Percentiles rank a stretch among this genome's conserved stretches.
These are phyloP conservation scores for Sinohyriopsis cumingii DNA, from an alignment of 2,888 invertebrate species.

Conservation along the genomic window DNA sequence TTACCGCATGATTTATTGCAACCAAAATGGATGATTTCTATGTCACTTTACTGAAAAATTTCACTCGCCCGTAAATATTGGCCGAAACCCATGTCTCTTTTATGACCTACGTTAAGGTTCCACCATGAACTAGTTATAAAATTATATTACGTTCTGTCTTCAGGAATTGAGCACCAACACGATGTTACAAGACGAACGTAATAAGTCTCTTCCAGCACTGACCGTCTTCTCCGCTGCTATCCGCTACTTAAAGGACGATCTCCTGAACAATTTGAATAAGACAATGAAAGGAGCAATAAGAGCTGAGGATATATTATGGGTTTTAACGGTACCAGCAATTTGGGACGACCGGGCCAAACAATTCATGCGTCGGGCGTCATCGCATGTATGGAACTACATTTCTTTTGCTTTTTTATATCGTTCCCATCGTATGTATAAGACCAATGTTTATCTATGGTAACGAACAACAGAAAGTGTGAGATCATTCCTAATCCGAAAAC, in stretches of 20 bases:
- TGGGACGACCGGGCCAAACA: slow-evolving; percentile 20
- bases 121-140: no score
- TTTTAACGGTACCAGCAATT: slow-evolving; percentile 17
- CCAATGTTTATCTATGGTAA: background rate
- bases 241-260: slow-evolving; percentile 13
- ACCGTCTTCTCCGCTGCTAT: slow-evolving; percentile 19
- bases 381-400: slow-evolving; percentile 1
- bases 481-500: no score
- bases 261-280: slow-evolving; percentile 7
- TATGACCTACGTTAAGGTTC: no score
- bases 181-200: no score
- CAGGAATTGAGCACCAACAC: no score
- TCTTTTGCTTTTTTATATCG: background rate
- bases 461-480: no score
- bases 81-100: no score
- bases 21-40: no score
- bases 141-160: no score
- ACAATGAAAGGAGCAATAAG: slow-evolving; percentile 1
- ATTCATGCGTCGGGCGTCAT: slow-evolving; percentile 18
- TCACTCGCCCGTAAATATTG: no score
- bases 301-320: slow-evolving; percentile 9
- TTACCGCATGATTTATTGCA: no score
- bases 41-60: no score
- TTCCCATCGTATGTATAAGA: background rate
- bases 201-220: slow-evolving; percentile 7